Conservation (phyloP, 1,140 invertebrate genomes). For the Charaxes varanes region DNA sequence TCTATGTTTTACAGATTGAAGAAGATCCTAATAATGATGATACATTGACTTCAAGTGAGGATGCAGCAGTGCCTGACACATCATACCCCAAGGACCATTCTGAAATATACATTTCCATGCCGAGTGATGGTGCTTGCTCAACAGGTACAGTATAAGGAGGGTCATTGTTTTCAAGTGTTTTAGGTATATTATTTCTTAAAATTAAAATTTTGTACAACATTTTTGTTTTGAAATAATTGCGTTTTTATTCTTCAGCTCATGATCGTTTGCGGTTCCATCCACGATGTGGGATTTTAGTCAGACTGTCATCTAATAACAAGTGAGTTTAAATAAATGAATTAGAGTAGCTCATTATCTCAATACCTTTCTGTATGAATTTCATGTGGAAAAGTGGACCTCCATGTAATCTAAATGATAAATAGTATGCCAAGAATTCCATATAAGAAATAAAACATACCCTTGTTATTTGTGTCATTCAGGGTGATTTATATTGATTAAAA, state of each 20-base stretch:
- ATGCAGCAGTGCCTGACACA: slow-evolving; percentile 16
- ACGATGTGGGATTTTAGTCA: slow-evolving; percentile 90
- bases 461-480: no score
- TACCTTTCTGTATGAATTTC: no score
- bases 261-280: slow-evolving; percentile 91
- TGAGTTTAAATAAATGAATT: slow-evolving; percentile 23
- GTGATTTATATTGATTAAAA: no score
- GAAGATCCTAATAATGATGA: slow-evolving; percentile 54
- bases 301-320: slow-evolving; percentile 85
- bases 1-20: slow-evolving; percentile 38
- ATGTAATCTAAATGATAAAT: no score
- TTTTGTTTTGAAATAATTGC: background rate
- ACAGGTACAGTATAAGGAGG: no score
- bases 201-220: no score
- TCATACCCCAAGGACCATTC: slow-evolving; percentile 25
- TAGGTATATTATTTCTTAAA: no score
- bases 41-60: slow-evolving; percentile 37
- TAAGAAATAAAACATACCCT: no score
- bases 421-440: no score
- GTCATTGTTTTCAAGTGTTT: no score
- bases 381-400: no score
- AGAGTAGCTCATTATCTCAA: background rate
- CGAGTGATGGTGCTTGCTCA: slow-evolving; percentile 37
- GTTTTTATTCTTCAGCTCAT: slow-evolving; percentile 47
- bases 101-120: slow-evolving; percentile 37